Evolutionary conservation across 2,888 invertebrate species (phyloP), one percentile per base, ranked within the genome.

Genomic region (Drosophila greeni): DNA sequence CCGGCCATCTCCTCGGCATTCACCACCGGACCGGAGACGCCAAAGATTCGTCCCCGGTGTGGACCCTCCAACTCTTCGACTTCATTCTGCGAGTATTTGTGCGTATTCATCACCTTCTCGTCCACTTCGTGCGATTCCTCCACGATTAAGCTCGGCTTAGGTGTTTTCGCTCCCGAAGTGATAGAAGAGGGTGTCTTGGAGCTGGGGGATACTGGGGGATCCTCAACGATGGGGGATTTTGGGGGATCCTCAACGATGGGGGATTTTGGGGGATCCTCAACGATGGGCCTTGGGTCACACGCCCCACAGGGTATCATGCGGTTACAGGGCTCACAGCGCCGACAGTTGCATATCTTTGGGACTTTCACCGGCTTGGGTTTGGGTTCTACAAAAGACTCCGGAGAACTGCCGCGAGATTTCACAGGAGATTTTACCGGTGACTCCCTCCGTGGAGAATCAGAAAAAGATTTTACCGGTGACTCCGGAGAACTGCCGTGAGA

Each of bases 1-100:
- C 99, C 99, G 67, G 98, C 93, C 99, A 99, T 99, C 88, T 95
- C 94, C 89, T 99, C 97, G 72, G 99, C 99, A 72, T 97, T 99
- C 40, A 99, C 99, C 90, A 99, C 99, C 97, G 99, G 99, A 72
- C 99, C 99, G 51, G 99, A 99, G 12, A 99, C 99, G n/a, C 97
- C 98, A 86, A 93, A 97, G 26, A 99, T 99, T 89, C 95, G 97
- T 72, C 99, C 99, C 7, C 0, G 5, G 2, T 16, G 7, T 9
- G 6, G 7, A 18, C 2, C 40, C n/a, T 60, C 60, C 3, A 5
- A 1, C 0, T 48, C 23, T 1, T 18, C 51, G 0, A 20, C 16
- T 2, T 12, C 11, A 0, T 31, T 33, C 5, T n/a, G 4, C 0
- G 37, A 24, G 18, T 59, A 60, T 1, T 11, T 31, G 12, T 42